Conservation (phyloP, 2,797 vertebrate genomes). For the Micrastur ruficollis region DNA sequence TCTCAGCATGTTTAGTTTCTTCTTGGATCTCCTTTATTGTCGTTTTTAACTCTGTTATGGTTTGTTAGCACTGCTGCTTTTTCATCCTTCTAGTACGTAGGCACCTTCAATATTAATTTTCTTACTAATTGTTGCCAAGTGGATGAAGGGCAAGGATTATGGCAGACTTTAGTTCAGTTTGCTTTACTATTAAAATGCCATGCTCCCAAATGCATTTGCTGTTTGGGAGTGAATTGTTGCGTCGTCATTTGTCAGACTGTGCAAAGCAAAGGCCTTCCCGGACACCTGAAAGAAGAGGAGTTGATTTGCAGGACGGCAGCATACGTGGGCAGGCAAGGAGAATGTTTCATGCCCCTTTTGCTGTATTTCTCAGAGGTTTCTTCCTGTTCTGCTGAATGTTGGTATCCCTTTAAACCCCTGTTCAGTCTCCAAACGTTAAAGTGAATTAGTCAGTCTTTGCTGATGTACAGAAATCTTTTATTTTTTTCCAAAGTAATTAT, state of each 20-base stretch:
- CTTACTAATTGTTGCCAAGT: neutral
- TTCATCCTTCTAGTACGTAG: neutral
- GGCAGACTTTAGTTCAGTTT: neutral
- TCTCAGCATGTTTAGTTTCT: constrained; percentile 31
- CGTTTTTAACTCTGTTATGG: constrained; percentile 10
- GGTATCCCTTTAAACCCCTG: neutral
- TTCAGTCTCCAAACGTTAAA: neutral
- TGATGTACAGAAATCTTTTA: neutral
- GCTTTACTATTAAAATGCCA: neutral
- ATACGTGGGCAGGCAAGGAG: neutral
- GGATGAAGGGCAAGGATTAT: neutral
- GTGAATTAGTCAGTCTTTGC: constrained; percentile 14
- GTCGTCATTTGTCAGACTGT: neutral
- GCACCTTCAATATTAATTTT: neutral
- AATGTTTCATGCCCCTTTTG: neutral
- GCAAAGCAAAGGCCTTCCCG: neutral
- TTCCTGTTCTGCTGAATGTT: neutral
- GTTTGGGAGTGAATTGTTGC: neutral
- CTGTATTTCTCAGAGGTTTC: neutral
- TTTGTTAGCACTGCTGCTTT: neutral
- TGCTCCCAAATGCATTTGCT: neutral
- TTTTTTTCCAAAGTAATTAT: neutral
- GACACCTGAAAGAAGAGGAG: neutral
- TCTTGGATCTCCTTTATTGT: constrained; percentile 15
- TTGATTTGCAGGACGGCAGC: neutral